phyloP scores from a whole-genome alignment of 2,888 invertebrate species.

The Cosmopolites sordidus region DNA sequence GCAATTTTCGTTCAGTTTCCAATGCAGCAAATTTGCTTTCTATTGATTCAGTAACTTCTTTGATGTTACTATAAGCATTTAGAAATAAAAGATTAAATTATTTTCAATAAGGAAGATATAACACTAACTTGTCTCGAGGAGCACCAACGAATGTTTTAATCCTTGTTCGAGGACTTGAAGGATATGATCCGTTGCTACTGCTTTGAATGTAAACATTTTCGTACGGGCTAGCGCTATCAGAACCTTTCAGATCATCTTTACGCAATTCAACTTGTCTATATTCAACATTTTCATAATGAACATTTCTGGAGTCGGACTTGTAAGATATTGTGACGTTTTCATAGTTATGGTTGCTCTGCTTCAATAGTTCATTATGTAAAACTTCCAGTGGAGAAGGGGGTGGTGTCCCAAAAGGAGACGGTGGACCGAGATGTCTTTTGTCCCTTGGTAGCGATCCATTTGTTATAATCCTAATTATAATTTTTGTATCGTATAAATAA shows the following conservation, averaged over 20 bases:
- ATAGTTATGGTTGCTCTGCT: conserved; percentile 35
- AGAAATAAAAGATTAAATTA: not conserved
- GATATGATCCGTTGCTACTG: conserved; percentile 43
- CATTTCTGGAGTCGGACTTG: conserved; percentile 35
- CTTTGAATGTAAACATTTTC: conserved; percentile 55
- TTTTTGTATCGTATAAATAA: not conserved
- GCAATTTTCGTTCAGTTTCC: conserved; percentile 40
- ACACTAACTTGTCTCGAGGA: conserved; percentile 30
- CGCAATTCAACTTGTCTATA: conserved; percentile 38
- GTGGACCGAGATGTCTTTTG: conserved; percentile 45
- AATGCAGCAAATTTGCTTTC: conserved; percentile 51
- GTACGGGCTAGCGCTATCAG: conserved; percentile 51
- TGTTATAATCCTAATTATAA: conserved; percentile 69
- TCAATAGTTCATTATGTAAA: conserved; percentile 34
- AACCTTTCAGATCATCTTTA: conserved; percentile 36
- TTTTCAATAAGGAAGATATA: not conserved
- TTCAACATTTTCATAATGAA: conserved; percentile 43
- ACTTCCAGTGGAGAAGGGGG: conserved; percentile 48
- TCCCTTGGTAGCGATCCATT: conserved; percentile 83
- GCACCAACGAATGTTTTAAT: conserved; percentile 55
- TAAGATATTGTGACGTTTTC: conserved; percentile 36
- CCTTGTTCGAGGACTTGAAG: conserved; percentile 57
- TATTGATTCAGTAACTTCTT: conserved; percentile 45
- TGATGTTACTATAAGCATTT: conserved; percentile 33
- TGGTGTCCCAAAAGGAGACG: conserved; percentile 40